Base-by-base conservation (phyloP, 2,113 vertebrate species). In the Hemiprocne comata region DNA sequence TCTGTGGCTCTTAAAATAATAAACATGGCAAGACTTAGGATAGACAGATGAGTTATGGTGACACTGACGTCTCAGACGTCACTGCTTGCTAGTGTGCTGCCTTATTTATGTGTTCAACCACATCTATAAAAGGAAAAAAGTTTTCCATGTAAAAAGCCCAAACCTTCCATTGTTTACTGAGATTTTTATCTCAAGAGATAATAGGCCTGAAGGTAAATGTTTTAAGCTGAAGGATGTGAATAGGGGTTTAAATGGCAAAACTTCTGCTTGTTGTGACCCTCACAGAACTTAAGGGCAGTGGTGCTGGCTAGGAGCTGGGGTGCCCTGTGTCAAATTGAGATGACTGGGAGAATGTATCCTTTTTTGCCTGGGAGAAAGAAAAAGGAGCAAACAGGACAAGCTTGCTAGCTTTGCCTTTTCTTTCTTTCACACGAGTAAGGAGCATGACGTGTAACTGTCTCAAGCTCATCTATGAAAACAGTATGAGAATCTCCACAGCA, bases 71-170 rank as follows among this genome's bases (percentile, higher is more conserved):
- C 66, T 94, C 50, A 10, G 82, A 69, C 1, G 2, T 87, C 81
- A 81, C 36, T 82, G 54, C 67, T 79, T 65, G 26, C 58, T 54
- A 10, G 5, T 61, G 48, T 79, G 57, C 50, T 93, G 55, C 57
- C 62, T 96, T 82, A n/a, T 91, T 94, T 83, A 44, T 88, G 76
- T 91, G 46, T 88, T 15, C 36, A 79, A 33, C 31, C 31, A 51
- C 46, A 62, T 54, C 88, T 83, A 54, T 73, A 88, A 83, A 93
- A 92, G 46, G 67, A 88, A 67, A 58, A 38, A 51, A 2, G 17
- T 42, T 76, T 76, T 88, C 71, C 53, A 10, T 65, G 17, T 69
- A 29, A 55, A 64, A 90, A 84, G 23, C 17, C 19, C 76, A 90
- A 70, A 77, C 46, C 60, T 83, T 79, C 8, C 0, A 0, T 70